Evolutionary conservation across 64 coral and sea anemone genomes (phyloP), one percentile per base, ranked within the genome.

Genomic region (Pocillopora verrucosa): DNA sequence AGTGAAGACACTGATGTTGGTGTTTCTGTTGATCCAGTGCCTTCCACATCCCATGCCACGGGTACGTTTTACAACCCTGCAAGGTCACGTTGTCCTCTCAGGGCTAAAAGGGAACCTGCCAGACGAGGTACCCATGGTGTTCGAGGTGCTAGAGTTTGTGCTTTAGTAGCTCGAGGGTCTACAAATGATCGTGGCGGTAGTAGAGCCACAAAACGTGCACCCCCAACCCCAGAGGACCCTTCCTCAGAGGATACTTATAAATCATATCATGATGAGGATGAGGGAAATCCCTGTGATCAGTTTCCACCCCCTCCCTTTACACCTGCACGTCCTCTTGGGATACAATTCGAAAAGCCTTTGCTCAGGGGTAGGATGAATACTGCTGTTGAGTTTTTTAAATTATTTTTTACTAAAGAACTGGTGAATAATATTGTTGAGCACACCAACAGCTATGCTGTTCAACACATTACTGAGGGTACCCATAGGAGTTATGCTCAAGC

Each of bases 381-480:
- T 34, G 88, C 88, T 80, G 14, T 80, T n/a, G 65, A 73, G 36
- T 89, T 89, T 72, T 89, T 89, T 83, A 36, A 83, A 56, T 34
- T 82, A 16, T 90, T 90, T 59, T 90, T 90, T 58, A 83, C 68
- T 36, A 65, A 15, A 5, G 22, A 90, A 26, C 80, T 90, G 76
- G 76, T 80, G 35, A 56, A 63, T 81, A 51, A 38, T 89, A 79
- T 89, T 17, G 73, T 78, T 25, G 65, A 36, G n/a, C 78, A 90
- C 73, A 90, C 79, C 26, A 90, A 76, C 58, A 91, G 79, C 61
- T 84, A 84, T 84, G 89, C 89, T 91, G 73, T 34, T 51, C 51
- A 90, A 79, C 79, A 83, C 38, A 76, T 90, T 22, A 90, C 25
- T 41, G 70, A 76, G 36, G 69, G 70, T 24, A 84, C 89, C 74